A percentile compares a stretch with the other conserved stretches of the same genome.
Evolutionary conservation across 2,113 vertebrate species (phyloP).

Genomic region (Thunnus thynnus): DNA sequence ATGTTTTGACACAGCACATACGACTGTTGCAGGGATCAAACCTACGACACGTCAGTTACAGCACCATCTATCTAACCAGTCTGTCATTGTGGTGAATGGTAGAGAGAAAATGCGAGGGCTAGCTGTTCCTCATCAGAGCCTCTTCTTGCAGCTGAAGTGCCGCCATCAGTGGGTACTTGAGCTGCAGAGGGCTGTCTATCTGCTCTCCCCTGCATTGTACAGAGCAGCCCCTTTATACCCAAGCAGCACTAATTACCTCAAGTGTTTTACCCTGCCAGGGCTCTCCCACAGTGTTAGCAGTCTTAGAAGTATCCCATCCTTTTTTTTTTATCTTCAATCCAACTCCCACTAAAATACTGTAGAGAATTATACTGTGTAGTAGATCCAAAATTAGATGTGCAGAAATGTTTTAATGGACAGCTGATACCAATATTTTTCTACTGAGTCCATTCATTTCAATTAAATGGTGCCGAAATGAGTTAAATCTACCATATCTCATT

Average conservation of each 20-base stretch:
- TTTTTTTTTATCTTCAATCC: neutral
- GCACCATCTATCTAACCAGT: neutral
- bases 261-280: slow-evolving; percentile 33
- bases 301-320: slow-evolving; percentile 11
- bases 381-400: neutral
- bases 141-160: slow-evolving; percentile 64
- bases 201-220: slow-evolving; percentile 42
- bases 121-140: slow-evolving; percentile 38
- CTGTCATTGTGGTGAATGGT: slow-evolving; percentile 28
- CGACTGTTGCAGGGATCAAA: neutral
- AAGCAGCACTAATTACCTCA: slow-evolving; percentile 50
- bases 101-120: slow-evolving; percentile 10
- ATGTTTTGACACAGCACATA: slow-evolving; percentile 4
- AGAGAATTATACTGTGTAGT: neutral
- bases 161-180: slow-evolving; percentile 60
- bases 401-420: slow-evolving; percentile 1
- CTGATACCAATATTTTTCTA: neutral
- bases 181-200: slow-evolving; percentile 44
- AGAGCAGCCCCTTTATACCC: slow-evolving; percentile 44
- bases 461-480: neutral
- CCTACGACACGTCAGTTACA: slow-evolving; percentile 7
- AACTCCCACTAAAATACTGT: slow-evolving; percentile 9
- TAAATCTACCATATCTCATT: too few relatives aligned
- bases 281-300: slow-evolving; percentile 14
- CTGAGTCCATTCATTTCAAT: neutral